Evolutionary conservation across 2,888 invertebrate genomes (phyloP).

Genomic region (Microctonus brassicae): DNA sequence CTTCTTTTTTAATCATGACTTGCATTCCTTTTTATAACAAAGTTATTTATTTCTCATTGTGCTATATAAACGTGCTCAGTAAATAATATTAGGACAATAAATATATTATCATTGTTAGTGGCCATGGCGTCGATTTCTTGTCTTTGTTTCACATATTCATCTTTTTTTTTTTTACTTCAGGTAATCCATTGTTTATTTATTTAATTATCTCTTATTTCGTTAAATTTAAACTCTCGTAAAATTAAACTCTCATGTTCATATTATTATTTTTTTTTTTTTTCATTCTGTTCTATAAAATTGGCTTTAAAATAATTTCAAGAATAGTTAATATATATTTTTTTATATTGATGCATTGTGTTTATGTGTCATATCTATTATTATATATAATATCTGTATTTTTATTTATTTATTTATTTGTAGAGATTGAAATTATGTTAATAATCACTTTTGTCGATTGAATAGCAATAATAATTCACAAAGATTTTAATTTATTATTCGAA

Average conservation of each 20-base stretch:
- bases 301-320: constrained; percentile 65
- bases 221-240: constrained; percentile 54
- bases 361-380: constrained; percentile 43
- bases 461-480: background rate
- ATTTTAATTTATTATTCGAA: background rate
- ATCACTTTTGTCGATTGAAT: constrained; percentile 26
- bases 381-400: constrained; percentile 43
- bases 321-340: constrained; percentile 49
- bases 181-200: constrained; percentile 29
- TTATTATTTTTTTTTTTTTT: constrained; percentile 43
- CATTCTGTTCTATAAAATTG: constrained; percentile 58
- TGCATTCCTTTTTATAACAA: background rate
- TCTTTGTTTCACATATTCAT: constrained; percentile 34
- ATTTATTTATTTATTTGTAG: constrained; percentile 54
- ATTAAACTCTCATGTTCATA: constrained; percentile 61
- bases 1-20: background rate
- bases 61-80: constrained; percentile 66
- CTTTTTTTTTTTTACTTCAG: constrained; percentile 6
- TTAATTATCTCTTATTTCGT: constrained; percentile 14
- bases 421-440: constrained; percentile 60
- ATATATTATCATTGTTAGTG: constrained; percentile 40
- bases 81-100: constrained; percentile 46
- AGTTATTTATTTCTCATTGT: constrained; percentile 20
- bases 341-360: constrained; percentile 10
- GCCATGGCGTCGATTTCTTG: constrained; percentile 33